Base-by-base conservation (phyloP, 30 jellyfish, hydroid and myxozoan species). In the Chironex yamaguchii region DNA sequence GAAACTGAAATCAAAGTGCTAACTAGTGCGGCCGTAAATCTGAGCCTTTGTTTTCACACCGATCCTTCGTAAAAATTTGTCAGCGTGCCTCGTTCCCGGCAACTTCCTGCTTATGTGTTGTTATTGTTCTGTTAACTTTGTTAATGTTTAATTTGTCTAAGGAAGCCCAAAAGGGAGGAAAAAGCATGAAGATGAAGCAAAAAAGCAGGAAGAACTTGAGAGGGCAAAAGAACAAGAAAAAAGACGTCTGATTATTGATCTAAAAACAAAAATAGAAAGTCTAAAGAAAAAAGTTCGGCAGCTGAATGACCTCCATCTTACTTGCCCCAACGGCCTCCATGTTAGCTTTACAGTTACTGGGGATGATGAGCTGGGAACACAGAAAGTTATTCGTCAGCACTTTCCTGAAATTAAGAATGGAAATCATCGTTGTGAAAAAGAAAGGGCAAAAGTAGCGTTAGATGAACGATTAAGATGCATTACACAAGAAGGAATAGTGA, bases 241-340 rank as follows among this genome's bases (percentile, higher is more conserved):
- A 25, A 88, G 85, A 0, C 62, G 28, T 36, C 70, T 36, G 54
- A 79, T 88, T 34, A 71, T 74, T 4, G 35, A 68, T 23, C 68
- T 85, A 62, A 85, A 77, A 49, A 36, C 66, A 42, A 85, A 71
- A 11, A 88, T 87, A 17, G 23, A 13, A n/a, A 31, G 82, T 1
- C 32, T 84, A 29, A 51, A 82, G 11, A 75, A 85, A 54, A 52
- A 81, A 4, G 33, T 58, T 27, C 33, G 52, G 62, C 35, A 78
- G 20, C 6, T 65, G 22, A 54, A 86, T 12, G 81, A 93, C 36
- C 14, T 93, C 66, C 67, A 58, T 22, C 84, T 87, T 6, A 36
- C 94, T 3, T 74, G 92, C 23, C 97, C 98, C 26, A 91, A 93
- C 70, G 98, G 97, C 67, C 31, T 93, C 76, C 97, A 84, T 12